phyloP scores from a whole-genome alignment of 2,113 vertebrate species.

The Proteles cristata region DNA sequence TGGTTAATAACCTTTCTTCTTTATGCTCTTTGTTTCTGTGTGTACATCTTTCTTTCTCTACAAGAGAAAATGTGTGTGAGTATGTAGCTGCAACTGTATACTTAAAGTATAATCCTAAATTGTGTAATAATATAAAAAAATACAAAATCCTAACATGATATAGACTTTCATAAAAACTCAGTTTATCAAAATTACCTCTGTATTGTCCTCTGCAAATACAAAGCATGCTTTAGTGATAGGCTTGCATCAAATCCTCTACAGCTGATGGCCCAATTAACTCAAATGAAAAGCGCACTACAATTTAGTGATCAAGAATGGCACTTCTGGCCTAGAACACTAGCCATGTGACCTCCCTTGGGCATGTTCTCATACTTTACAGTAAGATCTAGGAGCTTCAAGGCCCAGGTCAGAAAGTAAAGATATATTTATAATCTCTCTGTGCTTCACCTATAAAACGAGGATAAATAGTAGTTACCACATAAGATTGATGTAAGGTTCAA shows the following conservation, averaged over 20 bases:
- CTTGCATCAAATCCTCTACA: neutral
- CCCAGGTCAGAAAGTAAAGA: neutral
- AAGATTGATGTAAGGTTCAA: neutral
- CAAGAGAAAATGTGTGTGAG: constrained; percentile 1
- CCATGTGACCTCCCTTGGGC: neutral
- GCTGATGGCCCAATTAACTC: neutral
- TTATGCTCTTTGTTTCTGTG: neutral
- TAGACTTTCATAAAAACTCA: neutral
- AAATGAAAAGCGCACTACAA: neutral
- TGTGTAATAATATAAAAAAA: neutral
- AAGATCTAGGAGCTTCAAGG: neutral
- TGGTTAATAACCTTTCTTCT: neutral
- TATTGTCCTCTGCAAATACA: neutral
- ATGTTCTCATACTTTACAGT: neutral
- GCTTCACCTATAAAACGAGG: neutral
- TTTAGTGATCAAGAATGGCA: neutral
- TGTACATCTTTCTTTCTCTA: neutral
- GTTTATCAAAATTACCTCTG: neutral
- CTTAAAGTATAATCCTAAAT: neutral
- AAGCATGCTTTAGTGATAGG: neutral
- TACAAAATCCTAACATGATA: neutral
- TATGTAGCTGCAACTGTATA: neutral
- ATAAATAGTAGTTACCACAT: neutral
- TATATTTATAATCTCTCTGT: neutral
- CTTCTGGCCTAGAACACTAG: neutral